phyloP scores from a whole-genome alignment of 2,113 vertebrate species.

The Bujurquina vittata region DNA sequence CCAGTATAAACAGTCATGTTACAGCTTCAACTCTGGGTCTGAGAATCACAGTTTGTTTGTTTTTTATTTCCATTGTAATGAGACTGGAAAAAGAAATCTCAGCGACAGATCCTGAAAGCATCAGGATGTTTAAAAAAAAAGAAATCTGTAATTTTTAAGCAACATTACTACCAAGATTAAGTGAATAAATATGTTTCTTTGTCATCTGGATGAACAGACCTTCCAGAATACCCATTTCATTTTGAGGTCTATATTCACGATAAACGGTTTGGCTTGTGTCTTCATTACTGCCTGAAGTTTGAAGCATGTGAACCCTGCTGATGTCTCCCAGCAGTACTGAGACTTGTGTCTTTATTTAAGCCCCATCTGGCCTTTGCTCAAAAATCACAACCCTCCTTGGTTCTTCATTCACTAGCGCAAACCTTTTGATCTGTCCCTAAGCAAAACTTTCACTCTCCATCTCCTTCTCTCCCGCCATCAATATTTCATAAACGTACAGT shows the following conservation, averaged over 20 bases:
- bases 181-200: background rate
- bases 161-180: background rate
- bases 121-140: background rate
- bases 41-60: background rate
- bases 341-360: slow-evolving; percentile 39
- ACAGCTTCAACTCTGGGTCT: background rate
- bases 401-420: slow-evolving; percentile 16
- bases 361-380: slow-evolving; percentile 34
- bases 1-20: background rate
- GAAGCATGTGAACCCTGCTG: background rate
- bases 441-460: slow-evolving; percentile 59
- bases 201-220: background rate
- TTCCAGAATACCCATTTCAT: background rate
- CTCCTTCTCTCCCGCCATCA: slow-evolving; percentile 67
- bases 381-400: slow-evolving; percentile 35
- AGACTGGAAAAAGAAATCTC: background rate
- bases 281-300: background rate
- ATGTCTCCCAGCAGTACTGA: background rate
- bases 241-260: background rate
- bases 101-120: background rate
- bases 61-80: background rate
- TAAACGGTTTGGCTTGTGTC: background rate
- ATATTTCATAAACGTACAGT: slow-evolving; percentile 89
- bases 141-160: background rate
- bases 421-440: slow-evolving; percentile 61